These are phyloP conservation scores for Platorchestia sp. DNA, from an alignment of 1,140 invertebrate genomes.

Conservation along the genomic window DNA sequence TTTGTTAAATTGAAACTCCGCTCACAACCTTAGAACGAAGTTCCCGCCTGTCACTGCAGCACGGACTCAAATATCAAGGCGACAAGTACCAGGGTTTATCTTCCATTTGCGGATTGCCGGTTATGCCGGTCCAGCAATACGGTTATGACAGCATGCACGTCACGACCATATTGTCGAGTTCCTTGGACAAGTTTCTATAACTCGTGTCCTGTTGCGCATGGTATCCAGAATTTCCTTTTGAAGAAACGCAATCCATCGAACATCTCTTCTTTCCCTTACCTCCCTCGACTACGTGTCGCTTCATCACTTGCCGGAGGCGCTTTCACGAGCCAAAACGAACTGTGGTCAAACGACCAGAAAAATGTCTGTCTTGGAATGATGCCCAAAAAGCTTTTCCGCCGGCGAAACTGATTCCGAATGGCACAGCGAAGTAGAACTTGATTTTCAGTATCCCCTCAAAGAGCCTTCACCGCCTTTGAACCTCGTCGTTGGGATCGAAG, in stretches of 20 bases:
- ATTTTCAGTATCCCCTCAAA: background rate
- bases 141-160: background rate
- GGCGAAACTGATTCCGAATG: constrained; percentile 32
- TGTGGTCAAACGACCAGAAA: constrained; percentile 25
- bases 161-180: background rate
- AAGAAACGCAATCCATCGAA: background rate
- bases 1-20: background rate
- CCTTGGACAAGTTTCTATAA: background rate
- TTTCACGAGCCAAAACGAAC: background rate
- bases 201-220: background rate
- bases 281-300: background rate
- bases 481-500: background rate
- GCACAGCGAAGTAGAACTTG: background rate
- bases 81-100: background rate
- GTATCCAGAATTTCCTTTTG: background rate
- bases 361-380: constrained; percentile 29
- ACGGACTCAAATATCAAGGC: background rate
- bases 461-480: background rate
- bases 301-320: background rate
- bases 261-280: background rate
- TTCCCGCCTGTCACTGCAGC: background rate
- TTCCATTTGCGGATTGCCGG: background rate
- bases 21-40: background rate
- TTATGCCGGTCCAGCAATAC: background rate
- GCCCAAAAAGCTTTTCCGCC: background rate